Evolutionary conservation across 2,113 vertebrate species (phyloP).

Genomic region (Daboia siamensis): DNA sequence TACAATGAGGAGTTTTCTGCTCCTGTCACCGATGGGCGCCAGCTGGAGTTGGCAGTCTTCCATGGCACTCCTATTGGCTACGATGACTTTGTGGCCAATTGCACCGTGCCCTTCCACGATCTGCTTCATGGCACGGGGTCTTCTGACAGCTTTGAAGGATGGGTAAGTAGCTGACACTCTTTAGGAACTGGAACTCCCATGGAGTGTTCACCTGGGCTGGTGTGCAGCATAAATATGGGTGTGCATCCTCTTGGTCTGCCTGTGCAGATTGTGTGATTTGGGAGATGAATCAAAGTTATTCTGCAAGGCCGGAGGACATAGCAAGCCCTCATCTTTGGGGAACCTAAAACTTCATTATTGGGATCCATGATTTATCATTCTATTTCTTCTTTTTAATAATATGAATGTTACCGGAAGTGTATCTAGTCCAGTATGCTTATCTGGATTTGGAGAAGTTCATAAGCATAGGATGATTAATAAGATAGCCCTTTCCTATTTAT

Average conservation of each 20-base stretch:
- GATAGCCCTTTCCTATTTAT: neutral
- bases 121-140: slow-evolving; percentile 78
- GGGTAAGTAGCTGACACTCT: slow-evolving; percentile 78
- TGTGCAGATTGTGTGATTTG: neutral
- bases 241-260: neutral
- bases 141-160: slow-evolving; percentile 87
- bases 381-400: neutral
- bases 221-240: neutral
- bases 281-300: neutral
- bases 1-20: slow-evolving; percentile 95
- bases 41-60: slow-evolving; percentile 90
- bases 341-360: neutral
- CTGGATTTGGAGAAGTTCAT: neutral
- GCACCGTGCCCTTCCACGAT: slow-evolving; percentile 86
- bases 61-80: slow-evolving; percentile 96
- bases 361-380: neutral
- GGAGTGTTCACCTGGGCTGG: neutral
- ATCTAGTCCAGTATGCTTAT: neutral
- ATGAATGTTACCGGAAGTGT: neutral
- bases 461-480: neutral
- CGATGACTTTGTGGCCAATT: slow-evolving; percentile 97
- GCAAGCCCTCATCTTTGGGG: neutral
- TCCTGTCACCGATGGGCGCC: slow-evolving; percentile 79
- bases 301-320: too few species aligned
- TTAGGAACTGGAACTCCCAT: too few species aligned